Percentiles rank a stretch among this genome's conserved stretches.
phyloP scores from a whole-genome alignment of 2,113 vertebrate genomes.

The Rhagologus leucostigma region DNA sequence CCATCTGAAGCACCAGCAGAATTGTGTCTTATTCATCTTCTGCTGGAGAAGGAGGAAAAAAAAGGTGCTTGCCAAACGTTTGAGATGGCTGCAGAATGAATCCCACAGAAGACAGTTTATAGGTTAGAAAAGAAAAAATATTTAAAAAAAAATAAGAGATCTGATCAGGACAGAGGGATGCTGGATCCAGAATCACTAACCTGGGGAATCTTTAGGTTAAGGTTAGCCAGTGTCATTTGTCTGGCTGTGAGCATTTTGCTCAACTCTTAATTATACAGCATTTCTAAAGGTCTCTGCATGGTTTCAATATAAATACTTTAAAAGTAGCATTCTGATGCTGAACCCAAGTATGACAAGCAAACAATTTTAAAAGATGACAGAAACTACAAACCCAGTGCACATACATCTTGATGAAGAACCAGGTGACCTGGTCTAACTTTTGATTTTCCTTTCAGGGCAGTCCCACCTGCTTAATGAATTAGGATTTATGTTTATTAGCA shows the following conservation, averaged over 20 bases:
- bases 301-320: background rate
- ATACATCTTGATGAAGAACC: background rate
- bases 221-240: background rate
- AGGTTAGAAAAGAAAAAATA: background rate
- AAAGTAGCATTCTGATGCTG: rapidly evolving
- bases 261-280: background rate
- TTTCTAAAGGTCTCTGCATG: background rate
- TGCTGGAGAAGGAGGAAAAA: background rate
- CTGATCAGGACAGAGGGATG: background rate
- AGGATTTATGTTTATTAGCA: background rate
- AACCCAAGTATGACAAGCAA: background rate
- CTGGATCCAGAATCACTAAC: background rate
- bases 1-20: background rate
- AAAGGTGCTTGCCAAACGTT: background rate
- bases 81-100: background rate
- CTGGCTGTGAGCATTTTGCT: background rate
- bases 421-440: background rate
- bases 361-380: background rate
- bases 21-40: background rate
- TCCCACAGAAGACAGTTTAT: background rate
- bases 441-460: background rate
- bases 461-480: background rate
- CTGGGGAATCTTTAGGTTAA: background rate
- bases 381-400: background rate
- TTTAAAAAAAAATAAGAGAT: background rate